These are phyloP conservation scores for Grammomys dolichurus DNA, from an alignment of 2,113 vertebrate genomes.

Conservation along the genomic window DNA sequence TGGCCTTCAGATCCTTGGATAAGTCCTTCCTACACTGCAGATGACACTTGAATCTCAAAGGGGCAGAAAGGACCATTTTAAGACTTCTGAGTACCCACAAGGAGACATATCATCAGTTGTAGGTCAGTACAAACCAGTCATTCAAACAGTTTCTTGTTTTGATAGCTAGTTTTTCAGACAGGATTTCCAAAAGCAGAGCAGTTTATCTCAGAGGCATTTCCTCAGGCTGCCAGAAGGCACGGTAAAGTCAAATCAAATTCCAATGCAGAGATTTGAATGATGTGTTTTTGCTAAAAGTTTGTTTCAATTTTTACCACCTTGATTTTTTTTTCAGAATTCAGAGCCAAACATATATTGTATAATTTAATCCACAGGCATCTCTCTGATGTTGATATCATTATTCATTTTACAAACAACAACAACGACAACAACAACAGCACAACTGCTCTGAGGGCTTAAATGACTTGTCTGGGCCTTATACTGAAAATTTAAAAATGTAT, in stretches of 20 bases:
- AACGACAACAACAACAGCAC: background rate
- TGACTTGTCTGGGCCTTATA: background rate
- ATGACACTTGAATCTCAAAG: background rate
- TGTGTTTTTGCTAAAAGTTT: background rate
- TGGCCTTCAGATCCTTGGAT: background rate
- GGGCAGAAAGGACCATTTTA: background rate
- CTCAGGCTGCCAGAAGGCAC: background rate
- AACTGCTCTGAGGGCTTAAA: slow-evolving; percentile 25
- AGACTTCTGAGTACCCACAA: background rate
- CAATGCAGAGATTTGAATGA: background rate
- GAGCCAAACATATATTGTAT: background rate
- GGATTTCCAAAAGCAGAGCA: background rate
- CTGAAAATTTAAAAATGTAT: slow-evolving; percentile 48
- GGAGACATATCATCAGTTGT: background rate
- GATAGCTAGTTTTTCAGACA: background rate
- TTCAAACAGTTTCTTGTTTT: background rate
- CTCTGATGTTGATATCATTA: background rate
- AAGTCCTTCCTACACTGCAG: background rate
- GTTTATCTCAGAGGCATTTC: background rate
- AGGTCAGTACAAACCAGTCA: background rate
- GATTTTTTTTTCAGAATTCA: slow-evolving; percentile 56
- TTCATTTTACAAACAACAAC: background rate
- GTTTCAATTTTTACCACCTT: background rate
- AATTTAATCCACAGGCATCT: background rate
- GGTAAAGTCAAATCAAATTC: background rate